Percentiles rank a stretch among this genome's conserved stretches.
These are phyloP conservation scores for Tetrao urogallus DNA, from an alignment of 2,113 vertebrate genomes.

Conservation along the genomic window DNA sequence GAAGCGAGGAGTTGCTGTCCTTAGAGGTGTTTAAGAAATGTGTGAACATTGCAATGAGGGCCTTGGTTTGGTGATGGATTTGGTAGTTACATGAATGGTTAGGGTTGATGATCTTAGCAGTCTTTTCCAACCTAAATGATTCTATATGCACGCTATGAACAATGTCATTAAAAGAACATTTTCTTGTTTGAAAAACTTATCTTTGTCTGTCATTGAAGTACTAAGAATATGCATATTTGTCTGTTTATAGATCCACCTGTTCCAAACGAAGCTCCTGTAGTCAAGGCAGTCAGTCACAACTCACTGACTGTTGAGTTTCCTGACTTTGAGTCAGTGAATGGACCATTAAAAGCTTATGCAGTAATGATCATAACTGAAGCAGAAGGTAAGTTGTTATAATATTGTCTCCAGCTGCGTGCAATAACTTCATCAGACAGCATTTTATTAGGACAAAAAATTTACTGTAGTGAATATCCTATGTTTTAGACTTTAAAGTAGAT, in stretches of 20 bases:
- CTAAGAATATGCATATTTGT: background rate
- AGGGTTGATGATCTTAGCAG: background rate
- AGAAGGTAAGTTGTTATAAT: conserved; percentile 55
- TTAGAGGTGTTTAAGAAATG: background rate
- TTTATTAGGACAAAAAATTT: background rate
- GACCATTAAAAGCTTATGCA: conserved; percentile 83
- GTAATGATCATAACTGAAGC: conserved; percentile 78
- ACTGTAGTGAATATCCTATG: too few species aligned
- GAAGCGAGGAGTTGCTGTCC: too few species aligned
- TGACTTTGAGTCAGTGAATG: conserved; percentile 74
- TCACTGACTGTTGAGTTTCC: conserved; percentile 71
- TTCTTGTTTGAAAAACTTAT: background rate
- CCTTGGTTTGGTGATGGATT: background rate
- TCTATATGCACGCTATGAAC: background rate
- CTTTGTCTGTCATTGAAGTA: background rate
- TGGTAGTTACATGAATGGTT: background rate
- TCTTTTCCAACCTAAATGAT: background rate
- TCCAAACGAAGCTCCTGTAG: conserved; percentile 19
- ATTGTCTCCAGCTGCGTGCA: background rate
- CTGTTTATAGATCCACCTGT: conserved; percentile 78
- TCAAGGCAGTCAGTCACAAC: conserved; percentile 60
- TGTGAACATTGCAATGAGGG: background rate
- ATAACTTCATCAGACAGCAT: background rate
- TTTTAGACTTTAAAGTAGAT: background rate
- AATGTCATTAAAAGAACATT: background rate